Conservation (phyloP, 1,140 invertebrate genomes). For the Drosophila lacertosa region DNA sequence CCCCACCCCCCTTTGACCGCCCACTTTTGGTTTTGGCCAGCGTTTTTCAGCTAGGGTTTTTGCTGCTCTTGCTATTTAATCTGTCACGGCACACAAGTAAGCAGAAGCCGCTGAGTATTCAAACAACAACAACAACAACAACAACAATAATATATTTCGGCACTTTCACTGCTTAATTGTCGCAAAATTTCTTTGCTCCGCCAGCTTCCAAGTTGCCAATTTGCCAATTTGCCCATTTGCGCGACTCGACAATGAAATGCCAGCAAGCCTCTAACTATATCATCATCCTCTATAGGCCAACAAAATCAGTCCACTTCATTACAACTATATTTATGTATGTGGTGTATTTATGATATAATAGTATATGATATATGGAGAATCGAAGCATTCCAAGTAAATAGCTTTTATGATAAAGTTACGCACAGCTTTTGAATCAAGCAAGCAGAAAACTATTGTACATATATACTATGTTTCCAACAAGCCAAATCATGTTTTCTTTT, state of each 20-base stretch:
- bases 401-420: too few species aligned
- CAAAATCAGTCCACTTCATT: neutral
- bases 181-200: slow-evolving; percentile 63
- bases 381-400: too few species aligned
- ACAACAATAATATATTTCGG: slow-evolving; percentile 60
- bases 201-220: slow-evolving; percentile 23
- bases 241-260: slow-evolving; percentile 8
- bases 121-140: slow-evolving; percentile 25
- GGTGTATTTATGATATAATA: too few species aligned
- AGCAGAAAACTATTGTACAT: too few species aligned
- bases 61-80: slow-evolving; percentile 35
- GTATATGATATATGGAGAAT: too few species aligned
- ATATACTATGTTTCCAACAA: too few species aligned
- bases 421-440: too few species aligned
- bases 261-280: slow-evolving; percentile 1
- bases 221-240: slow-evolving; percentile 11
- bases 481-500: too few species aligned
- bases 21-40: slow-evolving; percentile 1
- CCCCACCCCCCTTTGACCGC: neutral
- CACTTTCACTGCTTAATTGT: slow-evolving; percentile 78
- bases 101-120: too few species aligned
- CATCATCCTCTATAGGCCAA: neutral
- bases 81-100: slow-evolving; percentile 44
- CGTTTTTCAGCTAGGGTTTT: slow-evolving; percentile 15
- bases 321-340: too few species aligned